These are phyloP conservation scores for Drosophila athabasca DNA, from an alignment of 1,140 invertebrate genomes.

Conservation along the genomic window DNA sequence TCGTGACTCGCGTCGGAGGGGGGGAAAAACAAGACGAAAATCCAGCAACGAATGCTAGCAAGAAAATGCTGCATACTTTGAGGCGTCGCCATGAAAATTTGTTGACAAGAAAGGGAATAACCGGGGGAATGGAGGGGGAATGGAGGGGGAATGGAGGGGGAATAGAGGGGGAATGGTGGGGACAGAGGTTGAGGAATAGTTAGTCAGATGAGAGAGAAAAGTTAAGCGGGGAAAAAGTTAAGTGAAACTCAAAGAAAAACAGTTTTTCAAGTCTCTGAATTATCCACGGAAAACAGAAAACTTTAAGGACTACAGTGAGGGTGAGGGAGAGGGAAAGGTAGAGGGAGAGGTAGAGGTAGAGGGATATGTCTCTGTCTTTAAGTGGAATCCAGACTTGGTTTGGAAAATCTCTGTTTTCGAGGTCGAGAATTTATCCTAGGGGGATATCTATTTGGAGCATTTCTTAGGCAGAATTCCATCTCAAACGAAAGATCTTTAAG, in stretches of 20 bases:
- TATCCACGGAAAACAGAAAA: not conserved
- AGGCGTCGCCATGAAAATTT: conserved; percentile 22
- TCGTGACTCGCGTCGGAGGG: not conserved
- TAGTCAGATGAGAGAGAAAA: conserved; percentile 13
- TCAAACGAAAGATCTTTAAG: too few species aligned
- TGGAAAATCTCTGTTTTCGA: too few species aligned
- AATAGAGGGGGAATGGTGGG: not conserved
- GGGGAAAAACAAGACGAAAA: conserved; percentile 5
- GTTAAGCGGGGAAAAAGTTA: conserved; percentile 17
- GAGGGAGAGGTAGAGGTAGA: too few species aligned
- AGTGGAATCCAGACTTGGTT: too few species aligned
- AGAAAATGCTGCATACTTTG: conserved; percentile 38
- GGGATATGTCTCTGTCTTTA: too few species aligned
- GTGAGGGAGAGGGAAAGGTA: too few species aligned
- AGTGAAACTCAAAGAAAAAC: conserved; percentile 28
- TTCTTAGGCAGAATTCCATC: too few species aligned
- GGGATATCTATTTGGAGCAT: too few species aligned
- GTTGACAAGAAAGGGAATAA: conserved; percentile 2
- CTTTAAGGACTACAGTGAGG: not conserved
- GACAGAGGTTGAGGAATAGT: too few species aligned
- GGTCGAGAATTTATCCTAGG: too few species aligned
- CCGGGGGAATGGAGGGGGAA: not conserved
- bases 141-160: not conserved
- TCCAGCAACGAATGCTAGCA: conserved; percentile 23
- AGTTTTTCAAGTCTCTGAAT: conserved; percentile 5